Base-by-base conservation (phyloP, 2,888 invertebrate species). In the Cremastinae sp. region DNA sequence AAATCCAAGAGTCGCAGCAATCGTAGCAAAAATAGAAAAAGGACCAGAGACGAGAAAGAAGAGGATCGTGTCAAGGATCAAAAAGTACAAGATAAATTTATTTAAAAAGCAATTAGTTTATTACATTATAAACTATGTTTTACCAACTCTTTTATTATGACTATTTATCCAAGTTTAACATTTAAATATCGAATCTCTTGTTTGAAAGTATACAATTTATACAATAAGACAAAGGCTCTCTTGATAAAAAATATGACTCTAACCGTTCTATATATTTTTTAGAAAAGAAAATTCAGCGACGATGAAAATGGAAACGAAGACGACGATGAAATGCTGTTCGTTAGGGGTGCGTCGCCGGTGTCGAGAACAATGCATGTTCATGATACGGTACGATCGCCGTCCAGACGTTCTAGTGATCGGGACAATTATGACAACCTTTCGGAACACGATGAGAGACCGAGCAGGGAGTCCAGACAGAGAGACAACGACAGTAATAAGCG, bases 291-390 rank as follows among this genome's bases (percentile, higher is more conserved):
- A 78, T 74, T 87, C 14, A 89, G 90, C 45, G 88, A 89, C 5
- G 90, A 90, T 62, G 88, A 88, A 18, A 86, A 86, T 66, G 91
- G 90, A 70, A 91, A 91, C 79, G 92, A 91, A 22, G 92, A 96
- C 87, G 95, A 96, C 83, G 94, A 93, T 85, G 96, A 96, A 88
- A 94, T 96, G 94, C 90, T 96, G 86, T 95, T 95, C 88, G 92
- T 96, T 8, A 92, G 96, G 61, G 95, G 96, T 41, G 95, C 95
- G 14, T 95, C 95, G 64, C 95, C 96, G 7, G 90, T 88, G 18
- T 83, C 86, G 56, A 83, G 86, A 79, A 78, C 28, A 28, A 28
- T 83, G 73, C 81, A 85, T 66, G 82, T 61, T 82, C 90, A 28
- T 49, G 84, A 65, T 35, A 41, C 58, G 61, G 68, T 71, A 47